Percentiles rank a stretch among this genome's conserved stretches.
These are phyloP conservation scores for Drosophila lacteicornis DNA, from an alignment of 1,140 invertebrate genomes.

Conservation along the genomic window DNA sequence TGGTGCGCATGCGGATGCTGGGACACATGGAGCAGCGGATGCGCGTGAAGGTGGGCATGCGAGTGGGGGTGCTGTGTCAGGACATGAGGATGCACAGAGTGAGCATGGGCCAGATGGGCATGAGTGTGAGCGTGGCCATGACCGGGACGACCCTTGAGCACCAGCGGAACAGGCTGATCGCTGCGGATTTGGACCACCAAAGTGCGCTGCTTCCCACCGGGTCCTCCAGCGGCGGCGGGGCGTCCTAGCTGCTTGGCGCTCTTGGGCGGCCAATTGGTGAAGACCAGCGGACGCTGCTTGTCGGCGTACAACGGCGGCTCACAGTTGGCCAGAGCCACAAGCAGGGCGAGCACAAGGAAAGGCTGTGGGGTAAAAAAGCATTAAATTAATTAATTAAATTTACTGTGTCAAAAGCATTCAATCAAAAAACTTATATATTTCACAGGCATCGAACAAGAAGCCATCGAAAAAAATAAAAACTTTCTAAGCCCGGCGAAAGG, in stretches of 20 bases:
- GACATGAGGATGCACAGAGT: conserved; percentile 38
- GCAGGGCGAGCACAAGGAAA: conserved; percentile 37
- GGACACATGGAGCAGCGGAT: conserved; percentile 47
- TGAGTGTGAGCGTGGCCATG: conserved; percentile 25
- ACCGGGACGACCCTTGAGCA: conserved; percentile 70
- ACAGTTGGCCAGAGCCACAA: conserved; percentile 52
- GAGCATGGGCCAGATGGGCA: conserved; percentile 32
- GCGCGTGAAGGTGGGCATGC: conserved; percentile 48
- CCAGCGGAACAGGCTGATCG: conserved; percentile 76
- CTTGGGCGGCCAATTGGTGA: conserved; percentile 67
- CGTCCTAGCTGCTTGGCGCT: conserved; percentile 61
- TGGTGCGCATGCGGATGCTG: conserved; percentile 48
- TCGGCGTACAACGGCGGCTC: conserved; percentile 49
- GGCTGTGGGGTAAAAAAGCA: conserved; percentile 40
- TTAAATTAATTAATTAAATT: conserved; percentile 61
- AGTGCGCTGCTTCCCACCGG: conserved; percentile 63
- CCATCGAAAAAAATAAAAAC: conserved; percentile 48
- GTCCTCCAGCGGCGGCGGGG: conserved; percentile 5
- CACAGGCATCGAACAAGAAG: conserved; percentile 28
- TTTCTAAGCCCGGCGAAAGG: conserved; percentile 63
- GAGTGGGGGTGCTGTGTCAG: conserved; percentile 46
- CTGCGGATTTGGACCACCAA: conserved; percentile 81
- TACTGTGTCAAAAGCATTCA: conserved; percentile 40
- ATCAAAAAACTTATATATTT: conserved; percentile 57
- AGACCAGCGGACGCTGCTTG: conserved; percentile 64